Base-by-base conservation (phyloP, 2,797 vertebrate genomes). In the Phyllotis vaccarum region DNA sequence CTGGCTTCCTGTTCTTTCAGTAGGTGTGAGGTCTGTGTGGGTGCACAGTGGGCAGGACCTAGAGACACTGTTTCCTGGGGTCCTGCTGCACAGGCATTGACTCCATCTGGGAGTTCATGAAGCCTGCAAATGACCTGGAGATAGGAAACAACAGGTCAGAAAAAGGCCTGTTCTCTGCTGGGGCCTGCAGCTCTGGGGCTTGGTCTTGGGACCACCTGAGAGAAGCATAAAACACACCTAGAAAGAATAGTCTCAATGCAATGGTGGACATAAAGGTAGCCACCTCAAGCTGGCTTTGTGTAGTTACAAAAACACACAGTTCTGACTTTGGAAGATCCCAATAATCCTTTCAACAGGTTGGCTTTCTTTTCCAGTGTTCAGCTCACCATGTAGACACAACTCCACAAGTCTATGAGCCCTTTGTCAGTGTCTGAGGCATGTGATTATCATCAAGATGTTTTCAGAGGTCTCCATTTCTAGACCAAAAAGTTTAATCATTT, bases 401-500 rank as follows among this genome's bases (percentile, higher is more conserved):
- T 24, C 68, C 29, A 34, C 3, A 12, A 81, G 34, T 56, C 49
- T 10, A 13, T 49, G 93, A 54, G 62, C n/a, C 86, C 62, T 66
- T 87, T 78, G 40, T 89, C 62, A 21, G 3, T 17, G 43, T 86
- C 68, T 31, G 83, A 75, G 80, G 85, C 37, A 22, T 52, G 37
- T 54, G 86, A 95, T 96, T 64, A 89, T 43, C 60, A 76, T 72
- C 70, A 83, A 86, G 79, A 83, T 95, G 86, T 89, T 97, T 96
- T 91, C 58, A 56, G 58, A 68, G 64, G 52, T 80, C 94, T 96
- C 76, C 43, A 66, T 88, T 93, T 96, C 89, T 80, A 95, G 31
- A 66, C 92, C 86, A 40, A n/a, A 86, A 85, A 85, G 86, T 37
- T 43, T 29, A 70, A 74, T 89, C 79, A 64, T 49, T 80, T 66